Evolutionary conservation across 2,888 invertebrate genomes (phyloP).

Genomic region (Phytoseiulus persimilis): DNA sequence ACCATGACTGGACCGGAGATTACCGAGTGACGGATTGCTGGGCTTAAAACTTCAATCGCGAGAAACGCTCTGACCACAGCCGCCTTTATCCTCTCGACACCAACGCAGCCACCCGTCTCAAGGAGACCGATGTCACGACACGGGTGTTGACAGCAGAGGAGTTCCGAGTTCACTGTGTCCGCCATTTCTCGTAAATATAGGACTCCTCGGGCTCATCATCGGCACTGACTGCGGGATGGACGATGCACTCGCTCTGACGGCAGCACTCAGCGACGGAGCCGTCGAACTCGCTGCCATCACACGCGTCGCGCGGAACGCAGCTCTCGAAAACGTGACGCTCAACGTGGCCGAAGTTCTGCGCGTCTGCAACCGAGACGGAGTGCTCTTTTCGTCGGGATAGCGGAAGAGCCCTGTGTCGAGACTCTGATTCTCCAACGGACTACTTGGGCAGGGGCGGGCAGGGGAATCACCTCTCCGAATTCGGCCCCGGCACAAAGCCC

Average conservation of each 20-base stretch:
- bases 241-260: conserved; percentile 50
- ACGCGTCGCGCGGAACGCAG: conserved; percentile 66
- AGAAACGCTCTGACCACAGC: neutral
- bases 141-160: too few species aligned
- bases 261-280: conserved; percentile 48
- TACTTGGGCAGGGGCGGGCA: neutral
- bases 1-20: neutral
- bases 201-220: conserved; percentile 45
- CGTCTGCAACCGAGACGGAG: conserved; percentile 40
- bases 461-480: neutral
- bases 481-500: neutral
- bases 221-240: conserved; percentile 51
- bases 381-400: conserved; percentile 48
- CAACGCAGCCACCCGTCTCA: neutral
- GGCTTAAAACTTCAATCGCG: neutral
- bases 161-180: too few species aligned
- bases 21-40: neutral
- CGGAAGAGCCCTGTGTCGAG: conserved; percentile 44
- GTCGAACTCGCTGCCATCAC: conserved; percentile 61
- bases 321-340: conserved; percentile 59
- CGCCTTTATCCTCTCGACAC: neutral
- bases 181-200: too few species aligned
- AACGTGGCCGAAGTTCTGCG: conserved; percentile 57
- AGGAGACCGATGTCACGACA: too few species aligned
- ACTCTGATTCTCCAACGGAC: neutral